Evolutionary conservation across 2,113 vertebrate species (phyloP).

Genomic region (Lepus europaeus): DNA sequence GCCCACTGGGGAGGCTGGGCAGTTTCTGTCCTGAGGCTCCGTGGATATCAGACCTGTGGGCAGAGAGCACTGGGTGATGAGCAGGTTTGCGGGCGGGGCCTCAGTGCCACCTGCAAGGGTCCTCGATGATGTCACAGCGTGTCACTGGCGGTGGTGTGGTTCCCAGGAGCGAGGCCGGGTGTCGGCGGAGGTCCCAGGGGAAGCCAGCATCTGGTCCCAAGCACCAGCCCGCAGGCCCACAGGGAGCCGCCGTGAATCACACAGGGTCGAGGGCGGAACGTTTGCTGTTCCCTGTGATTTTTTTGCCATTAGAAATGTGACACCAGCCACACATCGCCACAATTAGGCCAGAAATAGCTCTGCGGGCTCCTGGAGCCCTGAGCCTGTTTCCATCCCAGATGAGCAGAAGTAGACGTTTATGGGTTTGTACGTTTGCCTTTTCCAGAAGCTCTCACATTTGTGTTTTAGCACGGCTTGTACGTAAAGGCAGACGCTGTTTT

Average conservation of each 20-base stretch:
- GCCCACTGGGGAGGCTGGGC: too few relatives aligned
- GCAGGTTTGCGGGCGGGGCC: background rate
- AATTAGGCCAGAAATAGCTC: accelerated
- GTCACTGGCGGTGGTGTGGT: too few relatives aligned
- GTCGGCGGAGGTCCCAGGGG: accelerated
- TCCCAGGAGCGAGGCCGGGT: accelerated
- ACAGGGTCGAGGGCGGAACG: too few relatives aligned
- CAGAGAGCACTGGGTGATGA: too few relatives aligned
- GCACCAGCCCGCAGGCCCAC: too few relatives aligned
- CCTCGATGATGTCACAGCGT: accelerated
- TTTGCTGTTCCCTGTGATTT: accelerated
- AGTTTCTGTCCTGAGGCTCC: too few relatives aligned
- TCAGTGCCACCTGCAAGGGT: background rate
- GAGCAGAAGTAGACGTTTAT: accelerated
- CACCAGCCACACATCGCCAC: accelerated
- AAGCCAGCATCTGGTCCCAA: too few relatives aligned
- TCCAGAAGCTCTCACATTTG: background rate
- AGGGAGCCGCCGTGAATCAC: too few relatives aligned
- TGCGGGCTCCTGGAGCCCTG: accelerated
- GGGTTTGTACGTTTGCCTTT: accelerated
- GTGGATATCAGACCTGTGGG: accelerated
- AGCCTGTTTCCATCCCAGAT: accelerated
- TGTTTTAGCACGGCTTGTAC: background rate
- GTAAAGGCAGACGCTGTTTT: background rate
- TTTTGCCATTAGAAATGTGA: background rate